These are phyloP conservation scores for Brachyhypopomus occidentalis DNA, from an alignment of 2,113 vertebrate species.

Conservation along the genomic window DNA sequence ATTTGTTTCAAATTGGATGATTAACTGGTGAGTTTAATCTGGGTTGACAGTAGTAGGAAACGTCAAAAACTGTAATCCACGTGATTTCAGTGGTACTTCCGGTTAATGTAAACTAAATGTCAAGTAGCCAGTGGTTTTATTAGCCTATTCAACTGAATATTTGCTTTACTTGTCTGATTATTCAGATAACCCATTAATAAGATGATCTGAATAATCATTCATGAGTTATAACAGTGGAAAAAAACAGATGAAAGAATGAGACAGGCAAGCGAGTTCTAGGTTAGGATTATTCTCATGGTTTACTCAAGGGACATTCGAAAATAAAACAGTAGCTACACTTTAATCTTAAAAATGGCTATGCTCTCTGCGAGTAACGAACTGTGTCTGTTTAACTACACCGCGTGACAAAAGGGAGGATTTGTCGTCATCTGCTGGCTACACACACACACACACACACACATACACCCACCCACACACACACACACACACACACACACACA, in stretches of 20 bases:
- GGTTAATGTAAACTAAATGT: neutral
- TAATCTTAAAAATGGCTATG: neutral
- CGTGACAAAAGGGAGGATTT: neutral
- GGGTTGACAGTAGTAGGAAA: neutral
- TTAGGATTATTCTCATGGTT: too few species aligned
- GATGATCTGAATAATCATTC: neutral
- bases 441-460: too few species aligned
- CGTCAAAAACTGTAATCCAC: too few species aligned
- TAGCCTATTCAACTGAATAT: neutral
- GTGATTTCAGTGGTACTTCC: neutral
- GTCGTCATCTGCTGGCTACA: slow-evolving; percentile 20
- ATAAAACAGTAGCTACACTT: too few species aligned
- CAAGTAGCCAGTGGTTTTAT: neutral
- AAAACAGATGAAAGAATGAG: neutral
- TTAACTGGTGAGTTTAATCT: neutral
- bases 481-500: too few species aligned
- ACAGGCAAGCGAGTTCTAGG: too few species aligned
- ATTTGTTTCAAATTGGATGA: neutral
- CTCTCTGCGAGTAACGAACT: neutral
- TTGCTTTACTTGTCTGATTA: neutral
- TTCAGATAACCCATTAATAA: neutral
- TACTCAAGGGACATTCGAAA: too few species aligned
- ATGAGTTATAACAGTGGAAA: neutral
- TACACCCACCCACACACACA: too few species aligned
- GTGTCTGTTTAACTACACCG: neutral